Conservation (phyloP, 2,888 invertebrate genomes). For the Orthonychiurus folsomi region DNA sequence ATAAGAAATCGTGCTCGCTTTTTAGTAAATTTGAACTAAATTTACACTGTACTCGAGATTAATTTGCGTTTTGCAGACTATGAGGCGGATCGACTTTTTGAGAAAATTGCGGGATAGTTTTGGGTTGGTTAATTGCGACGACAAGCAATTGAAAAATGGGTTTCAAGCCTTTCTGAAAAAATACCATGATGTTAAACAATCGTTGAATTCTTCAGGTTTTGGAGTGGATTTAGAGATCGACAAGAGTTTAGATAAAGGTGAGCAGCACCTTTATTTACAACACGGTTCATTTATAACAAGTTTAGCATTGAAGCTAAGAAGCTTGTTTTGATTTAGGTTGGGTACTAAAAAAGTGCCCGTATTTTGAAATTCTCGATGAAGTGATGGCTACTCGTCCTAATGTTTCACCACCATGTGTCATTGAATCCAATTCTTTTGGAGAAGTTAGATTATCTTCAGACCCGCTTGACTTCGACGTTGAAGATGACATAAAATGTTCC, state of each 20-base stretch:
- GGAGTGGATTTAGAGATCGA: constrained; percentile 20
- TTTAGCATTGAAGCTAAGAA: too few relatives aligned
- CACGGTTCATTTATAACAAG: neutral
- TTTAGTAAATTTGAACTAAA: too few relatives aligned
- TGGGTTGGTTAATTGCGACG: neutral
- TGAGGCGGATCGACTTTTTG: constrained; percentile 11
- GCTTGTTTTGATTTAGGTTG: constrained; percentile 3
- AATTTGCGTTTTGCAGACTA: too few relatives aligned
- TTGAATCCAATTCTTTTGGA: neutral
- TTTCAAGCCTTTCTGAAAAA: constrained; percentile 10
- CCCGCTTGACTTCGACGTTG: neutral
- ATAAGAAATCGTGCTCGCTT: too few relatives aligned
- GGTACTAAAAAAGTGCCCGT: constrained; percentile 16
- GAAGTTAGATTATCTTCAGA: neutral
- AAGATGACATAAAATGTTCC: neutral
- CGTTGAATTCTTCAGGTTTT: constrained; percentile 18
- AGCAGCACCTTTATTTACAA: neutral
- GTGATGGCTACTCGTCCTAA: constrained; percentile 18
- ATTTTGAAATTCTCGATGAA: constrained; percentile 15
- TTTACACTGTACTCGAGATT: too few relatives aligned
- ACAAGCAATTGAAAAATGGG: constrained; percentile 15
- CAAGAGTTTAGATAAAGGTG: constrained; percentile 13
- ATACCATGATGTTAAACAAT: constrained; percentile 11
- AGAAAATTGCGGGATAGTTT: constrained; percentile 10
- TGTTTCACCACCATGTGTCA: constrained; percentile 10